Evolutionary conservation across 2,797 vertebrate species (phyloP), one percentile per base, ranked within the genome.

Genomic region (Coccyzus lansbergi): DNA sequence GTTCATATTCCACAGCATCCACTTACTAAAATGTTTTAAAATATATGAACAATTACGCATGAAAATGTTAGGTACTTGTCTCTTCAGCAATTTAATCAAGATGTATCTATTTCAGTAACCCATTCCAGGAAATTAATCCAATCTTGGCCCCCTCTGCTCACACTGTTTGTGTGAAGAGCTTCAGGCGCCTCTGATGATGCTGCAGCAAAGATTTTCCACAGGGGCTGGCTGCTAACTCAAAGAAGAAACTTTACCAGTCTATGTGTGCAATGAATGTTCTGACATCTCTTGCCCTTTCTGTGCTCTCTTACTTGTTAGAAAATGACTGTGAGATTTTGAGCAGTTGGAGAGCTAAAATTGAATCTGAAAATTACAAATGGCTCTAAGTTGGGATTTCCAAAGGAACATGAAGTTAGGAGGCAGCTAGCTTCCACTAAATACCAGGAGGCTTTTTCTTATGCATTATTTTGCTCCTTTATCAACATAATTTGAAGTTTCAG

Each of bases 231-330:
- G 90, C 72, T 92, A 93, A 94, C 56, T 91, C 77, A 48, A 69
- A 90, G 94, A 51, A 80, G 74, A 83, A 87, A 93, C 88, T 82
- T 87, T 86, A 92, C 68, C 58, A 64, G 64, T 63, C 68, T 19
- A 1, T 62, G 85, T 92, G 58, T 88, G 83, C 62, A 90, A 52
- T 88, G 42, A 69, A 53, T 72, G 42, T 70, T 71, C 58, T 79
- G 65, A 59, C 55, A 71, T 83, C 75, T 65, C 58, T 65, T 97
- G 95, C 93, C 88, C 87, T 91, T 95, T 96, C 91, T 76, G 55
- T 64, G 69, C 80, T 94, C 42, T 86, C 38, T 33, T 65, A 58
- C 68, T 79, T 88, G 63, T 68, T 94, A 82, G 85, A 88, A 94
- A 87, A 78, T 72, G 91, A 88, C 83, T 34, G 36, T 28, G 89